These are phyloP conservation scores for Enteromius trimaculatus DNA, from an alignment of 2,797 vertebrate genomes.

Conservation along the genomic window DNA sequence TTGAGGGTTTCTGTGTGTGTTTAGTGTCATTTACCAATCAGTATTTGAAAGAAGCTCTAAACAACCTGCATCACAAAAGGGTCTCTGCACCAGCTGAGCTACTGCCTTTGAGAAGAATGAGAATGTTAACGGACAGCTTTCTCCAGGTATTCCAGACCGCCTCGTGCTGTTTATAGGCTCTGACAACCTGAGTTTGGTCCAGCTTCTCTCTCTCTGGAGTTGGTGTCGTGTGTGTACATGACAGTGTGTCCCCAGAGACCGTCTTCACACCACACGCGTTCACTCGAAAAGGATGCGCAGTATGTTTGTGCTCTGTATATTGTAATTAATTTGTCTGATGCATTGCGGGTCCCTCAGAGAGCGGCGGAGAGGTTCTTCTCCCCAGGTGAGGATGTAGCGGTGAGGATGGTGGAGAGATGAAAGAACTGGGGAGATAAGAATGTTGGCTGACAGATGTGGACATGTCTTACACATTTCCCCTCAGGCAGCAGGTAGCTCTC, in stretches of 20 bases:
- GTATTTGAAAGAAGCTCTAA: background rate
- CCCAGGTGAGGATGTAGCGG: slow-evolving; percentile 37
- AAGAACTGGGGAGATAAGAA: slow-evolving; percentile 60
- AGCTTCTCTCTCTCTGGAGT: slow-evolving; percentile 16
- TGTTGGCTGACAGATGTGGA: slow-evolving; percentile 61
- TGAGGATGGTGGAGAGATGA: slow-evolving; percentile 48
- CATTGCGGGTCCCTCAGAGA: slow-evolving; percentile 28
- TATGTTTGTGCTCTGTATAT: slow-evolving; percentile 9
- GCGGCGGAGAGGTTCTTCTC: slow-evolving; percentile 19
- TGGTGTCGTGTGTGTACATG: slow-evolving; percentile 21
- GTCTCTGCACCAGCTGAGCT: background rate
- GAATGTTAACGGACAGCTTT: slow-evolving; percentile 4
- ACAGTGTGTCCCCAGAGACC: background rate
- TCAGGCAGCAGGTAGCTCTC: slow-evolving; percentile 61
- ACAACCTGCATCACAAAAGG: background rate
- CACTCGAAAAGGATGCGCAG: background rate
- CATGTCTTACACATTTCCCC: slow-evolving; percentile 62
- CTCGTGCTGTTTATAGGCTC: background rate
- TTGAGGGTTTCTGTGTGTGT: background rate
- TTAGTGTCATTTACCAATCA: background rate
- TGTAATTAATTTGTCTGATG: slow-evolving; percentile 40
- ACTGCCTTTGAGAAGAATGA: background rate
- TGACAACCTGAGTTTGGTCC: slow-evolving; percentile 19
- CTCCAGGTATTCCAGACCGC: slow-evolving; percentile 1
- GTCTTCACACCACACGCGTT: background rate